These are phyloP conservation scores for Acanthacorydalis orientalis DNA, from an alignment of 2,888 invertebrate genomes.

Conservation along the genomic window DNA sequence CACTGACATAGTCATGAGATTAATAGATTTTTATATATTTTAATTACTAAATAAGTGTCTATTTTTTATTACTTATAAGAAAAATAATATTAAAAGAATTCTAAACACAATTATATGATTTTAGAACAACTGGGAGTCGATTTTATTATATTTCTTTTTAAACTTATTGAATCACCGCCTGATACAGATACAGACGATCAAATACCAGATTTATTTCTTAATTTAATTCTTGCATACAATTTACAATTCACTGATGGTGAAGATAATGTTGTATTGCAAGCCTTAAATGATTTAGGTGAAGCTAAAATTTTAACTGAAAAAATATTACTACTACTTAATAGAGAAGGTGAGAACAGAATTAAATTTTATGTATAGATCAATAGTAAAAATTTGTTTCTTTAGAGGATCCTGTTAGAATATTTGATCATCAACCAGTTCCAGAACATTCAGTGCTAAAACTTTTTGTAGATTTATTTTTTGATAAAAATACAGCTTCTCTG, in stretches of 20 bases:
- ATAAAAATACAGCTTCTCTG: conserved; percentile 60
- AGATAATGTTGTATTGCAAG: conserved; percentile 55
- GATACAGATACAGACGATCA: conserved; percentile 70
- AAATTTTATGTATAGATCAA: conserved; percentile 5
- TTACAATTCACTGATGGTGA: conserved; percentile 56
- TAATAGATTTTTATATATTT: conserved; percentile 2
- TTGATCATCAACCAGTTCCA: conserved; percentile 65
- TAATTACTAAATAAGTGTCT: neutral
- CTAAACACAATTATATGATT: conserved; percentile 16
- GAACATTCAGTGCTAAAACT: conserved; percentile 79
- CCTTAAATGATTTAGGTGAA: conserved; percentile 46
- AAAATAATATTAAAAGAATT: conserved; percentile 5
- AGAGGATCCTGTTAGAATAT: conserved; percentile 79
- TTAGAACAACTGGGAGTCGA: conserved; percentile 70
- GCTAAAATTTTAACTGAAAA: conserved; percentile 87
- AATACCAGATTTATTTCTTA: conserved; percentile 70
- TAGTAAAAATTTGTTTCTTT: conserved; percentile 15
- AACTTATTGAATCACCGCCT: conserved; percentile 64
- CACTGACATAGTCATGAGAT: conserved; percentile 1
- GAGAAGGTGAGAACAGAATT: conserved; percentile 51
- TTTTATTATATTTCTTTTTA: conserved; percentile 65
- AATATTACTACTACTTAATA: conserved; percentile 67
- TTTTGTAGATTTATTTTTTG: conserved; percentile 70
- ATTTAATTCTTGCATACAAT: conserved; percentile 74
- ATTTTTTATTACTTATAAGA: neutral